Evolutionary conservation across 2,888 invertebrate genomes (phyloP), one percentile per base, ranked within the genome.

Genomic region (Laothoe populi): DNA sequence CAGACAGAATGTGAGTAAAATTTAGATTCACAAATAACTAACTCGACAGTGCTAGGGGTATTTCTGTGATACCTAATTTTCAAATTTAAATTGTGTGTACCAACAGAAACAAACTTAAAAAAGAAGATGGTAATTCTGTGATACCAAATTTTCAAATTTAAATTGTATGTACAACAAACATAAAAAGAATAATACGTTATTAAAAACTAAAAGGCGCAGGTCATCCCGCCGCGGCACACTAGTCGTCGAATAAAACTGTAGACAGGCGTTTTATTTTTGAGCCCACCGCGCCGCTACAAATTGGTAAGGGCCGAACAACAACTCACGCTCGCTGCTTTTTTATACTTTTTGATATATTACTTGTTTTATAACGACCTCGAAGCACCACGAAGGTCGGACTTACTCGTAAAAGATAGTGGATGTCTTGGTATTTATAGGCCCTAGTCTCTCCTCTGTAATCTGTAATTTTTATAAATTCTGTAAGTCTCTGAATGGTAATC

Each of bases 251-350:
- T 58, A 64, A 64, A 64, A 60, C 58, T 60, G 60, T 62, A 40
- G 48, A 60, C 60, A 57, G 23, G 49, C 24, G 69, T 76, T 81
- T 83, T 83, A 79, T 82, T 84, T 81, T 78, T 74, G 72, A 64
- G 70, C 73, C 70, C 72, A 70, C 64, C 69, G 73, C 67, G 72
- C 68, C 61, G 68, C 73, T 83, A 88, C 88, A 88, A 88, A 88
- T 88, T 88, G 84, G 83, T 84, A 76, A 78, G 79, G 78, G 77
- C 72, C 78, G 70, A 77, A 78, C 81, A 79, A 75, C 79, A 77
- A 70, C 77, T 74, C 68, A 63, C 75, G 76, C 82, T 80, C 83
- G 82, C 81, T 64, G 70, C 65, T 44, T 65, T 66, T 72, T 73
- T 74, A 49, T 62, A 67, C 70, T 72, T 76, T 84, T 78, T 75